A percentile compares a stretch with the other conserved stretches of the same genome.
phyloP scores from a whole-genome alignment of 2,888 invertebrate genomes.

The Lydus trimaculatus region DNA sequence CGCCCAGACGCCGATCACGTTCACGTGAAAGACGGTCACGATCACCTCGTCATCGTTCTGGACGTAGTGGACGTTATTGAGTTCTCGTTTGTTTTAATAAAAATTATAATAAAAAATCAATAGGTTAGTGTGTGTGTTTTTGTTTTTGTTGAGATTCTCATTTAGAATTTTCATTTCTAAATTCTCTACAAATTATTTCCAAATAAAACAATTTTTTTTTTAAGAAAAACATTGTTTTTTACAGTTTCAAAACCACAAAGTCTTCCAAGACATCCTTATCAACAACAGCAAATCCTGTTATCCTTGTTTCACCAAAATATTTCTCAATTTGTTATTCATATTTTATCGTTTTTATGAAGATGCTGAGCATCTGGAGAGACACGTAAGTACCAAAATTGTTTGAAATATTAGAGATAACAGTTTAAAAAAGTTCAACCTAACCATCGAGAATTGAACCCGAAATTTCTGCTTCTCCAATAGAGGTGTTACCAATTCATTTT shows the following conservation, averaged over 20 bases:
- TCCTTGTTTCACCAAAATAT: not conserved
- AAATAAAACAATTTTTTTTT: not conserved
- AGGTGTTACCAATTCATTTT: too few relatives aligned
- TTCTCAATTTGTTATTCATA: too few relatives aligned
- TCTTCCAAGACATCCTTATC: not conserved
- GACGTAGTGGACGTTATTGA: slow-evolving; percentile 64
- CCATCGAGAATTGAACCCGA: too few relatives aligned
- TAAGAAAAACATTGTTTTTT: not conserved
- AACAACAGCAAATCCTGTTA: not conserved
- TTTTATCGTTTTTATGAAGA: too few relatives aligned
- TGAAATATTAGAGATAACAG: too few relatives aligned
- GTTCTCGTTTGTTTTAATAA: not conserved
- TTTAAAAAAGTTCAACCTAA: too few relatives aligned
- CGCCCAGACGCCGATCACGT: slow-evolving; percentile 64
- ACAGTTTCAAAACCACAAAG: not conserved
- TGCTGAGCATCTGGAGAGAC: too few relatives aligned
- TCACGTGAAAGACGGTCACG: slow-evolving; percentile 56
- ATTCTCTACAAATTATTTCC: not conserved
- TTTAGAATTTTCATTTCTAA: not conserved
- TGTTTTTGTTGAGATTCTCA: not conserved
- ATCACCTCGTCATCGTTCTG: slow-evolving; percentile 58
- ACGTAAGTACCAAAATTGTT: too few relatives aligned
- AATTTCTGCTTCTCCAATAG: too few relatives aligned
- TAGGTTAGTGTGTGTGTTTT: slow-evolving; percentile 5
- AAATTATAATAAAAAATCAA: not conserved